A percentile compares a stretch with the other conserved stretches of the same genome.
Evolutionary conservation across 2,797 vertebrate genomes (phyloP).

Genomic region (Chelmon rostratus): DNA sequence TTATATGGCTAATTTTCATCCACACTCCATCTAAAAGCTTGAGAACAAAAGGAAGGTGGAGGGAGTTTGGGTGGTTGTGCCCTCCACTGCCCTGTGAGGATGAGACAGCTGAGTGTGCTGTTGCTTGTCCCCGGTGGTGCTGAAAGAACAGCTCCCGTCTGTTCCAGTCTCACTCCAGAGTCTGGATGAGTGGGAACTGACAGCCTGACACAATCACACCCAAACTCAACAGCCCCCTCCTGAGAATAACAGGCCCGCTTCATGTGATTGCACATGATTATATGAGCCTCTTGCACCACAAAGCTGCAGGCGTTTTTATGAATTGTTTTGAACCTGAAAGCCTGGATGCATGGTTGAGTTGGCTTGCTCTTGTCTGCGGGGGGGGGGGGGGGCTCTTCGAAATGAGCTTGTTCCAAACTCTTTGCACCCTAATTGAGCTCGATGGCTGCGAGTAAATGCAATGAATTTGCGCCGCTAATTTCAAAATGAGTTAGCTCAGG

Average conservation of each 20-base stretch:
- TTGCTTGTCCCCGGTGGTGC: constrained; percentile 76
- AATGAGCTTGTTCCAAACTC: constrained; percentile 55
- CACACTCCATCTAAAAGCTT: constrained; percentile 9
- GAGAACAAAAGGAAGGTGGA: constrained; percentile 31
- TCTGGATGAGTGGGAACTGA: constrained; percentile 79
- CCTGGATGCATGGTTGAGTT: constrained; percentile 42
- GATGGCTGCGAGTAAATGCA: constrained; percentile 59
- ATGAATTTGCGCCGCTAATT: constrained; percentile 61
- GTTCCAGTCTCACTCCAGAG: constrained; percentile 67
- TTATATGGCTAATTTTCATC: background rate
- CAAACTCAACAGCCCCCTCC: constrained; percentile 74
- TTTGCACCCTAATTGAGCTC: constrained; percentile 52
- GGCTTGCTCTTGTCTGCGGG: constrained; percentile 51
- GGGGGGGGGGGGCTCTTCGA: constrained; percentile 18
- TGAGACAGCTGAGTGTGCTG: constrained; percentile 75
- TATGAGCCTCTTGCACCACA: constrained; percentile 52
- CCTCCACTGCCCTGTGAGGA: constrained; percentile 46
- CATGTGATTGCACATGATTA: constrained; percentile 76
- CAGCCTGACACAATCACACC: constrained; percentile 81
- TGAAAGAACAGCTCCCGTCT: constrained; percentile 83
- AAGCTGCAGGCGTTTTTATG: constrained; percentile 51
- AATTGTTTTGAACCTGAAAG: constrained; percentile 59
- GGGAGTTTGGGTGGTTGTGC: constrained; percentile 50
- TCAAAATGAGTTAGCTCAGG: constrained; percentile 44
- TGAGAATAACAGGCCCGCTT: constrained; percentile 71